Evolutionary conservation across 2,113 vertebrate genomes (phyloP).

Genomic region (Numida meleagris): DNA sequence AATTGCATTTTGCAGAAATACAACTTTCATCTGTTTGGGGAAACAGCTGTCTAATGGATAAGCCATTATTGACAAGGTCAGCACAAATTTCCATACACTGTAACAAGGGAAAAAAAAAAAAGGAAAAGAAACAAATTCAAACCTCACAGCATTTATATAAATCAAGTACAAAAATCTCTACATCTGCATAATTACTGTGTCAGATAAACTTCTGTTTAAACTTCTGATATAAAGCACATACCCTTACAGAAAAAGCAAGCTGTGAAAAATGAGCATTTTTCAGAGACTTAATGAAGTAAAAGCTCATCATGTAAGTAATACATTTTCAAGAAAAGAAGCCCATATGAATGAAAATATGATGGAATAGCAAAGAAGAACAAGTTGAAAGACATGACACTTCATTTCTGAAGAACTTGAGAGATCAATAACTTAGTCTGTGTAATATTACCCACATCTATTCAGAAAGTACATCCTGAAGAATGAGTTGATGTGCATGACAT

Average conservation of each 20-base stretch:
- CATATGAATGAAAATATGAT: not conserved
- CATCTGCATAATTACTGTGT: not conserved
- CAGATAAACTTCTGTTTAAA: not conserved
- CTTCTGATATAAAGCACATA: not conserved
- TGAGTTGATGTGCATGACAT: not conserved
- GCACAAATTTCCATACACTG: not conserved
- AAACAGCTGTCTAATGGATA: not conserved
- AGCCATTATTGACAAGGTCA: not conserved
- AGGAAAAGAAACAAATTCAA: not conserved
- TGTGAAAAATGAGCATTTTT: not conserved
- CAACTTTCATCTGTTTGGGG: not conserved
- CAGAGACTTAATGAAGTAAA: not conserved
- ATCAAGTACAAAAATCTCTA: not conserved
- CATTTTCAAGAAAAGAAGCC: not conserved
- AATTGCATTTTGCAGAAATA: not conserved
- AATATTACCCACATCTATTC: slow-evolving; percentile 28
- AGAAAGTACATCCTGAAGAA: not conserved
- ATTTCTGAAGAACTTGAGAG: slow-evolving; percentile 7
- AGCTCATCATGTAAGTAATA: not conserved
- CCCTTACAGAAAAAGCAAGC: not conserved
- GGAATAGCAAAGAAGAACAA: not conserved
- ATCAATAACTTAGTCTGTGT: slow-evolving; percentile 8
- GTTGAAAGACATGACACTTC: not conserved
- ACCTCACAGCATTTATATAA: not conserved
- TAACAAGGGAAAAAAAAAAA: accelerated